Conservation (phyloP, 2,113 vertebrate species). For the Channa maculata region DNA sequence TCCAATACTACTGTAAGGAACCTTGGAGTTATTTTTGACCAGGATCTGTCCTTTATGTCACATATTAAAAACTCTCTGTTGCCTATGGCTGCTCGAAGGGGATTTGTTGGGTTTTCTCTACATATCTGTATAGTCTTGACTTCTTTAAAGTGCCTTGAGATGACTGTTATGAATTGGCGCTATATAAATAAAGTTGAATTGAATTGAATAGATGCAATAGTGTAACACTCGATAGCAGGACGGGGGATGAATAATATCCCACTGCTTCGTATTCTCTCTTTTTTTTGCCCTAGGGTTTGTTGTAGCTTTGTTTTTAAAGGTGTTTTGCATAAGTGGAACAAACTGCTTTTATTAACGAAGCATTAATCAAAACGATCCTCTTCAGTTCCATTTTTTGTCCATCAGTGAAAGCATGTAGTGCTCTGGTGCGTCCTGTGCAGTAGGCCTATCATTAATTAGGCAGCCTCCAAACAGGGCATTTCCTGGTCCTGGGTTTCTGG, state of each 20-base stretch:
- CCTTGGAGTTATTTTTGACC: too few species aligned
- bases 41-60: too few species aligned
- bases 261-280: conserved; percentile 19
- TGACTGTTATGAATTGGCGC: too few species aligned
- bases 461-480: conserved; percentile 3
- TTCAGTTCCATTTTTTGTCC: conserved; percentile 52
- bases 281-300: conserved; percentile 8
- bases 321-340: conserved; percentile 48
- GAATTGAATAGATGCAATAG: too few species aligned
- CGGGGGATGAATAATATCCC: conserved; percentile 13
- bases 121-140: too few species aligned
- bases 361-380: conserved; percentile 53
- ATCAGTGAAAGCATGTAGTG: conserved; percentile 31
- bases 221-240: not conserved
- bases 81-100: too few species aligned
- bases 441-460: conserved; percentile 33
- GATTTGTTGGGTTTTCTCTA: too few species aligned
- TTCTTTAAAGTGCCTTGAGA: too few species aligned
- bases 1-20: too few species aligned
- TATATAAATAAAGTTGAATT: too few species aligned
- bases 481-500: not conserved
- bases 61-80: too few species aligned
- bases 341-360: conserved; percentile 57
- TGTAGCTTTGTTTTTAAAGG: conserved; percentile 38
- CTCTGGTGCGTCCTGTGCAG: conserved; percentile 16